A percentile compares a stretch with the other conserved stretches of the same genome.
These are phyloP conservation scores for Pithecia hirsuta DNA, from an alignment of 2,797 vertebrate genomes.

Conservation along the genomic window DNA sequence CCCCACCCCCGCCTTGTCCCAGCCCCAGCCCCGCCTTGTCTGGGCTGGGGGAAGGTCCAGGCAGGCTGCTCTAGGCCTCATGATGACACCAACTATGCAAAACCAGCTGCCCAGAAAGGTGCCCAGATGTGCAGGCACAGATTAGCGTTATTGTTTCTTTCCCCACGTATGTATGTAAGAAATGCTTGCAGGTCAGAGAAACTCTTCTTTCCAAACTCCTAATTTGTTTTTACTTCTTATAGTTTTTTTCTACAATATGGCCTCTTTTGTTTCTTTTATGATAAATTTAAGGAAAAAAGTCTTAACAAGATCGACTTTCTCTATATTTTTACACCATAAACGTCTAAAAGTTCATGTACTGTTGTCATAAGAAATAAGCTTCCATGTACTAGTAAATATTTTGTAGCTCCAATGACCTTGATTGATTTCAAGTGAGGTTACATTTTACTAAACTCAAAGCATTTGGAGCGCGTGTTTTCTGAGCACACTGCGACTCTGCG, in stretches of 20 bases:
- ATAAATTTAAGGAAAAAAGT: not conserved
- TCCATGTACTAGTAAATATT: rapidly evolving
- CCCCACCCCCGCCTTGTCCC: too few relatives aligned
- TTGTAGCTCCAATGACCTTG: not conserved
- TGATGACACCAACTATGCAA: rapidly evolving
- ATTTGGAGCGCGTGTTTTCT: rapidly evolving
- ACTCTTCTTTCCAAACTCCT: not conserved
- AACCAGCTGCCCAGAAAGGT: not conserved
- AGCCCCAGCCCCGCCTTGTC: not conserved
- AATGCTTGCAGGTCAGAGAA: not conserved
- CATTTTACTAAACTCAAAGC: not conserved
- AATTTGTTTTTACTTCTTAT: not conserved
- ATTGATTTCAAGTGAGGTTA: not conserved
- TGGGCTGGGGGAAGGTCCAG: rapidly evolving
- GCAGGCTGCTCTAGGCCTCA: rapidly evolving
- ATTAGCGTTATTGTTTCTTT: rapidly evolving
- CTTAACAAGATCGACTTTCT: too few relatives aligned
- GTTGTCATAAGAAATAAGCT: not conserved
- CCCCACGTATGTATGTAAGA: too few relatives aligned
- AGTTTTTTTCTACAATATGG: rapidly evolving
- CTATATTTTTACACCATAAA: not conserved
- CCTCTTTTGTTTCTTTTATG: too few relatives aligned
- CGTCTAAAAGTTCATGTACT: not conserved
- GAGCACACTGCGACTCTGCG: rapidly evolving
- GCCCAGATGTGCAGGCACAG: not conserved